phyloP scores from a whole-genome alignment of 2,888 invertebrate genomes.

The Sepiola atlantica region DNA sequence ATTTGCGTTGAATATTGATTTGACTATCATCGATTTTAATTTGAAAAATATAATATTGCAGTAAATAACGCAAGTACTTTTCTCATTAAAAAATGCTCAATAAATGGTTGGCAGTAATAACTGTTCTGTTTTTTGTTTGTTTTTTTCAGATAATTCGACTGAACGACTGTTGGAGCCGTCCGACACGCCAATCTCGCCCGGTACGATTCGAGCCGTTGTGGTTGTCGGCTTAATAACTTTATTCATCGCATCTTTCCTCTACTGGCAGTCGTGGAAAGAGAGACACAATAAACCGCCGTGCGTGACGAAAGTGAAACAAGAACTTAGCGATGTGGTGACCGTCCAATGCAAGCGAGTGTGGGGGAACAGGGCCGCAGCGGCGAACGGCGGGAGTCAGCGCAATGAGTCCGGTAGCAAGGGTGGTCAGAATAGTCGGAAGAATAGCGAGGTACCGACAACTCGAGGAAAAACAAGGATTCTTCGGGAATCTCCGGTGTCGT shows the following conservation, averaged over 20 bases:
- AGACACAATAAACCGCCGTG: not conserved
- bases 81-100: no score
- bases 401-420: not conserved
- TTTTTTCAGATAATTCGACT: not conserved
- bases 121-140: not conserved
- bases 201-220: not conserved
- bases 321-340: not conserved
- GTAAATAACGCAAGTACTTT: no score
- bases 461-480: not conserved
- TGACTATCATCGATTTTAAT: no score
- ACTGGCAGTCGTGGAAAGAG: slow-evolving; percentile 39
- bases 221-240: not conserved
- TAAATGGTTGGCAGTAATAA: no score
- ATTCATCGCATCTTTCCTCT: slow-evolving; percentile 20
- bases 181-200: not conserved
- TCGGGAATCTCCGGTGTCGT: not conserved
- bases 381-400: not conserved
- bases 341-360: not conserved
- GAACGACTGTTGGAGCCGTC: not conserved
- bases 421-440: not conserved
- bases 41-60: no score
- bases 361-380: not conserved
- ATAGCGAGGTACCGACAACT: not conserved
- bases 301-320: not conserved
- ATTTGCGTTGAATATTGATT: no score